A percentile compares a stretch with the other conserved stretches of the same genome.
Conservation (phyloP, 2,888 invertebrate genomes). For the Ariolimax columbianus region DNA sequence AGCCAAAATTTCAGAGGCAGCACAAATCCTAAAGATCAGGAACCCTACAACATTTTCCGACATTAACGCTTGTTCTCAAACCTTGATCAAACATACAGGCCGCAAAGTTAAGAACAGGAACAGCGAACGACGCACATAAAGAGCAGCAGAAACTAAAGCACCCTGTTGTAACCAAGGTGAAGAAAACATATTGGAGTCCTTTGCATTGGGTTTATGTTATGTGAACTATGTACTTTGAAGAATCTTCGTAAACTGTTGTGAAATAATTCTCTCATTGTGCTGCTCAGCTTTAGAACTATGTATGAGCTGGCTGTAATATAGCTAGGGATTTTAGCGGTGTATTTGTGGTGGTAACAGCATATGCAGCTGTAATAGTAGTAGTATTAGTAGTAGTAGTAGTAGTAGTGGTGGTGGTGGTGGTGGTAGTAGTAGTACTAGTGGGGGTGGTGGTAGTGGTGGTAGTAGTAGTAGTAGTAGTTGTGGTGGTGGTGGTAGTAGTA, state of each 20-base stretch:
- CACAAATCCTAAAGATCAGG: slow-evolving; percentile 27
- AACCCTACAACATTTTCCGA: slow-evolving; percentile 26
- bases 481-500: no score
- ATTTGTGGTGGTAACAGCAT: no score
- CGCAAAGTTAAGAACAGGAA: neutral
- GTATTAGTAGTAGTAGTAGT: no score
- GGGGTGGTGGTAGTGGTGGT: no score
- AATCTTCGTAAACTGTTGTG: neutral
- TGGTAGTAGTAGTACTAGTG: no score
- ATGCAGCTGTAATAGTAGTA: no score
- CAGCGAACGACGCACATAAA: neutral
- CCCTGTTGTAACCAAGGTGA: neutral
- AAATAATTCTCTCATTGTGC: neutral
- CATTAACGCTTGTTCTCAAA: slow-evolving; percentile 46
- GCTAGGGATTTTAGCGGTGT: neutral
- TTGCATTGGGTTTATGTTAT: neutral
- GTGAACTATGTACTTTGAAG: neutral
- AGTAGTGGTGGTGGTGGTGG: no score
- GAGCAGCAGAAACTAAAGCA: neutral
- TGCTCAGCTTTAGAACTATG: neutral
- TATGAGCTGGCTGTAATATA: neutral
- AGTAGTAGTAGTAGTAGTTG: no score
- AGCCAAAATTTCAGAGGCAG: slow-evolving; percentile 7
- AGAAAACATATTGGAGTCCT: neutral
- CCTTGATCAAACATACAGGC: slow-evolving; percentile 13